phyloP scores from a whole-genome alignment of 2,113 vertebrate genomes.

The Dicentrarchus labrax region DNA sequence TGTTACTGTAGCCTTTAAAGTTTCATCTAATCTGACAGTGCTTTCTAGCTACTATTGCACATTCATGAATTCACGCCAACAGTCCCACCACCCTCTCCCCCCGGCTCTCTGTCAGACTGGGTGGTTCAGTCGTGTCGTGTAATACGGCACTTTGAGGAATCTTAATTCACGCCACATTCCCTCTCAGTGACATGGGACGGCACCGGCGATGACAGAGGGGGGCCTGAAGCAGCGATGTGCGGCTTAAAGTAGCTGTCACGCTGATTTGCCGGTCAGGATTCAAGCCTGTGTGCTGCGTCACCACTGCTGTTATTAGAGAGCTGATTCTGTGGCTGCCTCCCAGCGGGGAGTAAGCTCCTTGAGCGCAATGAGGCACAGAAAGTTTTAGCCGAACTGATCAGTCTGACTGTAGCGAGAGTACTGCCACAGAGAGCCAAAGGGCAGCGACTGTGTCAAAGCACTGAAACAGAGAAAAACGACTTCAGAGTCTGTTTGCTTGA shows the following conservation, averaged over 20 bases:
- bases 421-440: slow-evolving; percentile 49
- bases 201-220: slow-evolving; percentile 38
- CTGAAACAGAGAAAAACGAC: slow-evolving; percentile 46
- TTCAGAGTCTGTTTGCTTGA: slow-evolving; percentile 12
- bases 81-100: neutral
- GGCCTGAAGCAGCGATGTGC: slow-evolving; percentile 56
- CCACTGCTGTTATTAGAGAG: slow-evolving; percentile 68
- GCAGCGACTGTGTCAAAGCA: slow-evolving; percentile 23
- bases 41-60: slow-evolving; percentile 35
- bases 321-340: slow-evolving; percentile 55
- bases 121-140: slow-evolving; percentile 46
- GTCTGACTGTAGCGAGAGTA: slow-evolving; percentile 34
- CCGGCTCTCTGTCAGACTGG: slow-evolving; percentile 42
- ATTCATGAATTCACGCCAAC: slow-evolving; percentile 41
- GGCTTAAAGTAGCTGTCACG: slow-evolving; percentile 70
- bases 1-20: slow-evolving; percentile 11
- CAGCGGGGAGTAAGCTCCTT: slow-evolving; percentile 60
- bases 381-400: slow-evolving; percentile 62
- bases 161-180: slow-evolving; percentile 51
- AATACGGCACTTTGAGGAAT: slow-evolving; percentile 56
- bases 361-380: slow-evolving; percentile 61
- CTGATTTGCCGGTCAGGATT: slow-evolving; percentile 68
- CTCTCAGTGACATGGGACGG: slow-evolving; percentile 50
- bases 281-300: slow-evolving; percentile 62
- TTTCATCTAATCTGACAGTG: slow-evolving; percentile 36